phyloP scores from a whole-genome alignment of 2,797 vertebrate genomes.

The Xenopus petersii region DNA sequence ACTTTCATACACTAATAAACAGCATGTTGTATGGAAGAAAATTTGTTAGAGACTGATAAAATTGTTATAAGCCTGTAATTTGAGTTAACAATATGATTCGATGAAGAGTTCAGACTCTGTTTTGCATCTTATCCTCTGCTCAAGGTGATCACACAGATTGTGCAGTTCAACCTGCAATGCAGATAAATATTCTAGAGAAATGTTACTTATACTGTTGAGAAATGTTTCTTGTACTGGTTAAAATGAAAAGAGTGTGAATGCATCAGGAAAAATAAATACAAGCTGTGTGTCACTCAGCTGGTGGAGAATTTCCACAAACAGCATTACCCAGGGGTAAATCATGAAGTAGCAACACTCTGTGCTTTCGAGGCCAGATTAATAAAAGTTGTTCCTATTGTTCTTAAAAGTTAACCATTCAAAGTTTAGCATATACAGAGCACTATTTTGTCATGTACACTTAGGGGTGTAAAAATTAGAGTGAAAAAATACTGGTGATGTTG shows the following conservation, averaged over 20 bases:
- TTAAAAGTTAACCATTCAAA: too few species aligned
- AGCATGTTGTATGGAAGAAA: too few species aligned
- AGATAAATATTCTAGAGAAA: not conserved
- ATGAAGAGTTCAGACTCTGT: not conserved
- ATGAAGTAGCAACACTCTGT: too few species aligned
- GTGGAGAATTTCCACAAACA: too few species aligned
- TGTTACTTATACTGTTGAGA: not conserved
- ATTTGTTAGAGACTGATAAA: not conserved
- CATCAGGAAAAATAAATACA: conserved; percentile 3
- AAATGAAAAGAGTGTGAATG: not conserved
- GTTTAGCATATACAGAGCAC: too few species aligned
- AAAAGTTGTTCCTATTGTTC: too few species aligned
- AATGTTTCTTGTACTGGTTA: not conserved
- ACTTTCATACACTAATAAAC: conserved; percentile 13
- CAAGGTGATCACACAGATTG: not conserved
- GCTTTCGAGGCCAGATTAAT: too few species aligned
- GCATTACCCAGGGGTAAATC: too few species aligned
- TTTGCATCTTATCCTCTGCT: not conserved
- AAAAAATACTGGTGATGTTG: too few species aligned
- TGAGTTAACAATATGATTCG: not conserved
- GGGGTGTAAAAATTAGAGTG: too few species aligned
- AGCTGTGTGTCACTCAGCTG: too few species aligned
- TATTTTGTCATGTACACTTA: too few species aligned
- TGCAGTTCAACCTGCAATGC: not conserved
- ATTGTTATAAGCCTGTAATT: not conserved